Base-by-base conservation (phyloP, 1,140 invertebrate genomes). In the Batillaria attramentaria region DNA sequence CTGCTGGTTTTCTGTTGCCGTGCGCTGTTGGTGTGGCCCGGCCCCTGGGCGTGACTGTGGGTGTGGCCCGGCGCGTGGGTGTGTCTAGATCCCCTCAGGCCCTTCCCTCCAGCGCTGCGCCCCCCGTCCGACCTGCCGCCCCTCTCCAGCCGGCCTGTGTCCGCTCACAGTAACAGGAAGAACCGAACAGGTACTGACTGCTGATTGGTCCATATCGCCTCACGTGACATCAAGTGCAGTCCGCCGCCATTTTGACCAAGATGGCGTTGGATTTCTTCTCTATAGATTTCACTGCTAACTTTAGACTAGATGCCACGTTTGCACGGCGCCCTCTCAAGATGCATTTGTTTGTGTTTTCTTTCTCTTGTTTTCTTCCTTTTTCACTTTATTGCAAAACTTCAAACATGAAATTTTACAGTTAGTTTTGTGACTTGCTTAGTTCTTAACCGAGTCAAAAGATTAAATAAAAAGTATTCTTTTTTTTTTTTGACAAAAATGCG, bases 31-130 rank as follows among this genome's bases (percentile, higher is more conserved):
- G 73, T 37, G 35, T 37, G 37, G 33, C 46, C 46, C 24, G 24
- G 70, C 46, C 42, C 57, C 46, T 54, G 42, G 24, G 16, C 33
- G 10, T 60, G 72, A 20, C 31, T 74, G 46, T 75, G 73, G 54
- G 57, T 62, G 57, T 75, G 73, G 73, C 57, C 28, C 57, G 54
- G 39, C 73, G 54, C 57, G 54, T 42, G 54, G 73, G 37, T 75
- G 72, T 73, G 57, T 75, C 73, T 75, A 75, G 73, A 75, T 62
- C 73, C 73, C 73, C 54, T 75, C 73, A 75, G 73, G 39, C 73
- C 73, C 73, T 57, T 62, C 73, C 57, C 73, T 75, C 54, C 73
- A 54, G 54, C 37, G 73, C 73, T 65, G 73, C 73, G 73, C 20
- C 73, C 73, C 73, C 73, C 73, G 6, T 62, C 57, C 35, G 57